Conservation (phyloP, 2,888 invertebrate species). For the Sinodicranocentrus sp. region DNA sequence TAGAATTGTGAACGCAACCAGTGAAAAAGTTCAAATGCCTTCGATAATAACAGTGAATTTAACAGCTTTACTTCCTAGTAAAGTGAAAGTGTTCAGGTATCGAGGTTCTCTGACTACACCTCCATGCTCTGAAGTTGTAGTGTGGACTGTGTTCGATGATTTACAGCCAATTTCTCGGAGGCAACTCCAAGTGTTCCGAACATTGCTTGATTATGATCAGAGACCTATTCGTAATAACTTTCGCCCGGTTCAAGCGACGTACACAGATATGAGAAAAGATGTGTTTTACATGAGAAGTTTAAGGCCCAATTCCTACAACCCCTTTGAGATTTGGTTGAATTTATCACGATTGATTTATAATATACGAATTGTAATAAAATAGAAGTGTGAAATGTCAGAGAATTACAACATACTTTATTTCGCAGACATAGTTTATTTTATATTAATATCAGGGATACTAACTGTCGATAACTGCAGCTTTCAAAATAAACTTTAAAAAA, state of each 20-base stretch:
- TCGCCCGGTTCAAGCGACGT: slow-evolving; percentile 62
- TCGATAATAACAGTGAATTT: slow-evolving; percentile 34
- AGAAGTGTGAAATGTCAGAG: too few species aligned
- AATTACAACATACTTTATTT: too few species aligned
- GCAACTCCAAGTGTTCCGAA: slow-evolving; percentile 60
- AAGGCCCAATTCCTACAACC: too few species aligned
- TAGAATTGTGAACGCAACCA: slow-evolving; percentile 10
- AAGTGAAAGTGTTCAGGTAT: slow-evolving; percentile 65
- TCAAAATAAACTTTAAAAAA: too few species aligned
- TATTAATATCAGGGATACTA: too few species aligned
- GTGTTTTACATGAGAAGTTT: slow-evolving; percentile 49
- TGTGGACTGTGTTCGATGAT: slow-evolving; percentile 69
- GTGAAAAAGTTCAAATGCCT: background rate
- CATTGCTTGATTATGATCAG: background rate
- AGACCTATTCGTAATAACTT: slow-evolving; percentile 43
- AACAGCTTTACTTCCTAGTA: slow-evolving; percentile 54
- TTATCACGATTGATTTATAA: too few species aligned
- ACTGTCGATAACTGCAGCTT: too few species aligned
- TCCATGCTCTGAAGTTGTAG: slow-evolving; percentile 60
- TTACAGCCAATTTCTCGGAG: slow-evolving; percentile 45
- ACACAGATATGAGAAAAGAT: slow-evolving; percentile 24
- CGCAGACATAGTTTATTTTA: too few species aligned
- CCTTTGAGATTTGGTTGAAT: too few species aligned
- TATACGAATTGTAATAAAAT: too few species aligned
- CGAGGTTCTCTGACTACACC: slow-evolving; percentile 68